Base-by-base conservation (phyloP, 2,797 vertebrate genomes). In the Sebastes iracundus region DNA sequence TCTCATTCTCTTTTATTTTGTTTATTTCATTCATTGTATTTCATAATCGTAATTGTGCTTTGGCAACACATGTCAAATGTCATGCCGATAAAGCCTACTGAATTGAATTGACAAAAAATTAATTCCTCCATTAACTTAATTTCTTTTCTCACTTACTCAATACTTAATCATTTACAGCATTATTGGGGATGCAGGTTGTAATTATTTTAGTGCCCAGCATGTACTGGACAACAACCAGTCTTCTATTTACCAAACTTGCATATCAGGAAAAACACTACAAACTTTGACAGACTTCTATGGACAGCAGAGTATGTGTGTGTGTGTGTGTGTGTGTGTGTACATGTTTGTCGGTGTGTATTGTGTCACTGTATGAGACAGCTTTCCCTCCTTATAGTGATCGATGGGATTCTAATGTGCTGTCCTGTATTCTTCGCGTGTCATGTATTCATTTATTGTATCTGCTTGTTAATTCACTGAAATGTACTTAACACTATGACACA, bases 391-490 rank as follows among this genome's bases (percentile, higher is more conserved):
- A 49, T 6, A 46, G 3, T 79, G 66, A 46, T 30, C 9, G n/a
- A 30, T 53, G 12, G 28, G 68, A 67, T 46, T 81, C 5, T 32
- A 75, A 72, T 60, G 66, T 63, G 38, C 28, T 75, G 63, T 60
- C 33, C 42, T 33, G 20, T 58, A 68, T 22, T 86, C 27, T 69
- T 60, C 30, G 11, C 2, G 2, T 62, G 66, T 73, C 62, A 63
- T 4, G 10, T 71, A 30, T 74, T 79, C 33, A 79, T 77, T 71
- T 64, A 27, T 62, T 75, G 56, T 62, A 66, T 88, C 42, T 80
- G 55, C 67, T 83, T 86, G 77, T 83, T 90, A 84, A 87, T 85
- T 84, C 81, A 81, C 28, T 70, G 35, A 88, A 92, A 85, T 89
- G 67, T 79, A 77, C 72, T 89, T 67, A 78, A 86, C 80, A 88